Evolutionary conservation across 2,113 vertebrate genomes (phyloP).

Genomic region (Actinemys pallida): DNA sequence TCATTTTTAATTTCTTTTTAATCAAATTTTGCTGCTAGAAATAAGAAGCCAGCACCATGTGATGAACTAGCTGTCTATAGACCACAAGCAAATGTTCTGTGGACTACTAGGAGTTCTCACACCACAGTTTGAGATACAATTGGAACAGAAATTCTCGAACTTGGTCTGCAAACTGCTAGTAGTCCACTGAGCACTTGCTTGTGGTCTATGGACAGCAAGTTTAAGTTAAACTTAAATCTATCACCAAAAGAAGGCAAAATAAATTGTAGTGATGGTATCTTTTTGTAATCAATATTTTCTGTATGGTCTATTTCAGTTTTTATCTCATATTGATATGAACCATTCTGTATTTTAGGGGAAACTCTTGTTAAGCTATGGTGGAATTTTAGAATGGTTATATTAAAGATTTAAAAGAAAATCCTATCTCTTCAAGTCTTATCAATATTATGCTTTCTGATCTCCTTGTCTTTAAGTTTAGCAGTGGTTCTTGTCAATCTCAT

Average conservation of each 20-base stretch:
- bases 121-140: neutral
- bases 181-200: neutral
- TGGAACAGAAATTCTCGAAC: neutral
- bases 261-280: neutral
- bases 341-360: neutral
- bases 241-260: neutral
- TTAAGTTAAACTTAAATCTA: neutral
- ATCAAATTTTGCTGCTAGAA: neutral
- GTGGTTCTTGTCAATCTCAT: neutral
- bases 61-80: neutral
- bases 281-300: neutral
- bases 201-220: neutral
- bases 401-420: neutral
- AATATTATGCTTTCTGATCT: neutral
- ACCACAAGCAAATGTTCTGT: accelerated
- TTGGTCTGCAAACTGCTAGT: neutral
- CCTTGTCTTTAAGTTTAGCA: neutral
- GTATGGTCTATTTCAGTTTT: neutral
- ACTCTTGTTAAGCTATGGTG: neutral
- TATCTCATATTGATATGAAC: neutral
- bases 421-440: neutral
- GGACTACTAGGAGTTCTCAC: neutral
- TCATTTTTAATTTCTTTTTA: neutral
- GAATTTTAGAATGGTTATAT: neutral
- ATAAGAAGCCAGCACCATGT: neutral